A percentile compares a stretch with the other conserved stretches of the same genome.
phyloP scores from a whole-genome alignment of 2,888 invertebrate genomes.

The Eupelmus urozonus region DNA sequence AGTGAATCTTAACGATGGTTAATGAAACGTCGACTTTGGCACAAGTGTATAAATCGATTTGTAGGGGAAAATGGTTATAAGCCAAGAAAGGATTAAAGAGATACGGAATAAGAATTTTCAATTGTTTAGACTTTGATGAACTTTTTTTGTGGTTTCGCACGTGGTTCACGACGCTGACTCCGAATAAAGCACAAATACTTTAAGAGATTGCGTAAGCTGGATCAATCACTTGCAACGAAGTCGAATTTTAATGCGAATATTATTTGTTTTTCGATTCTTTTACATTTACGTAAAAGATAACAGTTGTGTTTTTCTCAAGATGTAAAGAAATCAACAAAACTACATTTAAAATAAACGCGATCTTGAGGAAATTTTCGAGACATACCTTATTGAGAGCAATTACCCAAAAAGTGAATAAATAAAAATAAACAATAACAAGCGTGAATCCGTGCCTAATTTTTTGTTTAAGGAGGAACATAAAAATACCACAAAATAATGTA shows the following conservation, averaged over 20 bases:
- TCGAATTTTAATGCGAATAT: constrained; percentile 50
- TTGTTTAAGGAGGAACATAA: constrained; percentile 23
- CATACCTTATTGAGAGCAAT: constrained; percentile 50
- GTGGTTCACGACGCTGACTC: constrained; percentile 47
- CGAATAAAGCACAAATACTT: constrained; percentile 57
- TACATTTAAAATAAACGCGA: constrained; percentile 12
- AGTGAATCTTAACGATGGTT: constrained; percentile 43
- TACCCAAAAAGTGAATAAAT: constrained; percentile 36
- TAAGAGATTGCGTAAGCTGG: constrained; percentile 48
- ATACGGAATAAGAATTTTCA: constrained; percentile 54
- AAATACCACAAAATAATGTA: constrained; percentile 21
- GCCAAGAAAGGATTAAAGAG: constrained; percentile 16
- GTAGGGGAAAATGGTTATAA: constrained; percentile 31
- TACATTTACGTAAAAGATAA: constrained; percentile 26
- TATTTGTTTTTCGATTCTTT: constrained; percentile 30
- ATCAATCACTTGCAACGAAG: constrained; percentile 56
- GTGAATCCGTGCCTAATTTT: constrained; percentile 53
- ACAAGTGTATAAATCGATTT: constrained; percentile 54
- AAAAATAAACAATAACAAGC: constrained; percentile 36
- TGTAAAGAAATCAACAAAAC: constrained; percentile 9
- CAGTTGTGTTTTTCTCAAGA: constrained; percentile 38
- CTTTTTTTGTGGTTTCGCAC: constrained; percentile 44
- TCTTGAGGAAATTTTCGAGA: constrained; percentile 39
- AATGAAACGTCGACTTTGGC: constrained; percentile 53
- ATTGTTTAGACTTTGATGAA: constrained; percentile 35